These are phyloP conservation scores for Ptychadena robeensis DNA, from an alignment of 2,797 vertebrate genomes.

Conservation along the genomic window DNA sequence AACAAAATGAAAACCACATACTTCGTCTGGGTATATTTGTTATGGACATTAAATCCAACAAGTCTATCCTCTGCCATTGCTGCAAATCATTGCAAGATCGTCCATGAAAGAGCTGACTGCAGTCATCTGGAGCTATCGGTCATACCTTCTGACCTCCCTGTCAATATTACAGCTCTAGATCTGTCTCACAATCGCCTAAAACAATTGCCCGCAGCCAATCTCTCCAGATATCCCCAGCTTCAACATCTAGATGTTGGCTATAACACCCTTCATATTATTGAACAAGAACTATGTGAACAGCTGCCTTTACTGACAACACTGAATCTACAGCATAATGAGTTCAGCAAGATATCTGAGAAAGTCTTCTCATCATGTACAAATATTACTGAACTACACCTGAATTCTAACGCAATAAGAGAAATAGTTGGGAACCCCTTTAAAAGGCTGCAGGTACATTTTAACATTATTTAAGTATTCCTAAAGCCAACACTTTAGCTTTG, in stretches of 20 bases:
- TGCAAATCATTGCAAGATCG: constrained; percentile 71
- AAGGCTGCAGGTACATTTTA: constrained; percentile 68
- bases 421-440: constrained; percentile 80
- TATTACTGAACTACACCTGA: constrained; percentile 78
- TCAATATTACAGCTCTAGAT: constrained; percentile 83
- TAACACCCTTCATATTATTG: constrained; percentile 83
- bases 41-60: constrained; percentile 54
- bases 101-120: constrained; percentile 81
- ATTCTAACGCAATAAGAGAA: constrained; percentile 80
- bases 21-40: constrained; percentile 53
- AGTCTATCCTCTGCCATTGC: constrained; percentile 15
- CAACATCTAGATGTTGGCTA: constrained; percentile 77
- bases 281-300: constrained; percentile 76
- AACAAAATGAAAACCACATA: constrained; percentile 57
- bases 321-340: constrained; percentile 83
- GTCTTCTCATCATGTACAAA: constrained; percentile 77
- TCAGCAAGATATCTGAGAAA: constrained; percentile 74
- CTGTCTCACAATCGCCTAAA: constrained; percentile 88
- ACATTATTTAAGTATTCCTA: background rate
- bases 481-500: background rate
- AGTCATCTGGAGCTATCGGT: constrained; percentile 82
- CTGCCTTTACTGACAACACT: constrained; percentile 79
- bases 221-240: constrained; percentile 80
- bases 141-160: constrained; percentile 84
- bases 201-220: constrained; percentile 69